Conservation (phyloP, 2,797 vertebrate genomes). For the Malacoraja senta region DNA sequence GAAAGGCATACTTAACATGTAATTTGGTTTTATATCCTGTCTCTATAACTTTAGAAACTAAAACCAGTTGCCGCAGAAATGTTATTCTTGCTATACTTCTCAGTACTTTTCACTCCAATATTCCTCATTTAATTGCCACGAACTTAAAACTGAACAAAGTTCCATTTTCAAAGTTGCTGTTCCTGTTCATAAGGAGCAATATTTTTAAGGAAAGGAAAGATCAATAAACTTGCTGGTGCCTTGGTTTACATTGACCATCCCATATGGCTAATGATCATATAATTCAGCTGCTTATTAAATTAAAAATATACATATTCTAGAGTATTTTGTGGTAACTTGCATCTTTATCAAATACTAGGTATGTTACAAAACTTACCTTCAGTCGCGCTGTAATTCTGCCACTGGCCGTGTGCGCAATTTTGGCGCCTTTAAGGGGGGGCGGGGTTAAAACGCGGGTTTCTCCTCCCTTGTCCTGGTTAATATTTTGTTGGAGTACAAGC, state of each 20-base stretch:
- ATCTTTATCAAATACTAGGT: too few relatives aligned
- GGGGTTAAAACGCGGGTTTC: too few relatives aligned
- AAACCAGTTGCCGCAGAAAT: slow-evolving; percentile 11
- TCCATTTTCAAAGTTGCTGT: neutral
- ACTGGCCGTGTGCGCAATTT: too few relatives aligned
- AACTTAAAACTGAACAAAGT: neutral
- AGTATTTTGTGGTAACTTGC: too few relatives aligned
- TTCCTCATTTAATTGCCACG: neutral
- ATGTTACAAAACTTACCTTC: too few relatives aligned
- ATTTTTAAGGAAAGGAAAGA: neutral
- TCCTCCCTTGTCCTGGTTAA: too few relatives aligned
- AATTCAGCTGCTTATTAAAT: neutral
- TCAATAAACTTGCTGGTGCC: neutral
- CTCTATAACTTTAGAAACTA: neutral
- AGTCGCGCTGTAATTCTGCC: too few relatives aligned
- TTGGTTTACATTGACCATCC: neutral
- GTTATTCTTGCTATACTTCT: neutral
- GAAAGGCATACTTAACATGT: too few relatives aligned
- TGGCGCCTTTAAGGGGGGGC: too few relatives aligned
- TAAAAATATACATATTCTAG: too few relatives aligned
- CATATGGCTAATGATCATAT: neutral
- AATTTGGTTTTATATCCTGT: neutral
- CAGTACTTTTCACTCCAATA: neutral
- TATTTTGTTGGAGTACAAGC: too few relatives aligned
- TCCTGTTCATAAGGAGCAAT: too few relatives aligned